These are phyloP conservation scores for Polyommatus icarus DNA, from an alignment of 2,888 invertebrate species.

Conservation along the genomic window DNA sequence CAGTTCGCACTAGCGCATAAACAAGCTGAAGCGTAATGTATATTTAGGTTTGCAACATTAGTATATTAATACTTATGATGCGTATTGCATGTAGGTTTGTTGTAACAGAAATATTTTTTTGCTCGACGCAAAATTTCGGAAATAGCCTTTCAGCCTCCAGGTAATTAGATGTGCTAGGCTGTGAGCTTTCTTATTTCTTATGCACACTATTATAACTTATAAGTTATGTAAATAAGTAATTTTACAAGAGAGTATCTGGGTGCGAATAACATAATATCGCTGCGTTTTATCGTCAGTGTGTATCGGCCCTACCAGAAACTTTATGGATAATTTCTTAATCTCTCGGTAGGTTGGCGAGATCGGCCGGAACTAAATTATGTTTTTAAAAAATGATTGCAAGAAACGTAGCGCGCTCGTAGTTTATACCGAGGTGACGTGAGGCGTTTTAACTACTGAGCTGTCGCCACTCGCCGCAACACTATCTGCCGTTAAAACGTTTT, in stretches of 20 bases:
- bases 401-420: neutral
- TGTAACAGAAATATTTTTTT: too few species aligned
- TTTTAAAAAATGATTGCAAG: slow-evolving; percentile 44
- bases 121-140: too few species aligned
- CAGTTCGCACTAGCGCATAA: neutral
- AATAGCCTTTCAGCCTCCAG: too few species aligned
- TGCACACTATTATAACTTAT: too few species aligned
- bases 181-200: too few species aligned
- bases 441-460: neutral
- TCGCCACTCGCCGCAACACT: neutral
- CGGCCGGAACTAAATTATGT: slow-evolving; percentile 57
- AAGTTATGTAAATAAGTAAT: too few species aligned
- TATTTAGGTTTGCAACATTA: too few species aligned
- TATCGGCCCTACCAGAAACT: slow-evolving; percentile 9
- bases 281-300: neutral
- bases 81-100: too few species aligned
- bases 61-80: too few species aligned
- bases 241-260: too few species aligned
- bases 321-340: slow-evolving; percentile 34
- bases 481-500: neutral
- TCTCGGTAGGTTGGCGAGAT: slow-evolving; percentile 41
- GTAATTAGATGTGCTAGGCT: too few species aligned
- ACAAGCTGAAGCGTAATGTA: neutral
- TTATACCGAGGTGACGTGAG: neutral
- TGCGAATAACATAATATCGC: neutral